Evolutionary conservation across 2,888 invertebrate genomes (phyloP), one percentile per base, ranked within the genome.

Genomic region (Alentia gelatinosa): DNA sequence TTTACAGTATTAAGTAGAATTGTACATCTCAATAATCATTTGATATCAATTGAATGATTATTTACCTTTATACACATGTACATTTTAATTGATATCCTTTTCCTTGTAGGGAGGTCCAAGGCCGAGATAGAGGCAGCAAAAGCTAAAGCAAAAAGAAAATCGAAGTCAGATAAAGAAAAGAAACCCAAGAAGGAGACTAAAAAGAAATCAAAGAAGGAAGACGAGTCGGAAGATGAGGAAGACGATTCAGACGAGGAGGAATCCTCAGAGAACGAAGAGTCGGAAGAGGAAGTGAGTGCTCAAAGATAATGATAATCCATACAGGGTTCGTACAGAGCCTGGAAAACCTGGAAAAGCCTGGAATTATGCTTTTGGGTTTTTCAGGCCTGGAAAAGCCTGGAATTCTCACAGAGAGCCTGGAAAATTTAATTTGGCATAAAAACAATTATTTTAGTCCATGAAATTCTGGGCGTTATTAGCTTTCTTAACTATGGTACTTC

Each of bases 241-340:
- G 93, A 93, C 7, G 94, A 96, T 1, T 96, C 96, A 19, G 94
- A 94, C 37, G 93, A 93, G 3, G 93, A 93, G 26, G 90, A 92
- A 40, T 92, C 91, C 35, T 92, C 93, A 35, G 91, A 89, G 30
- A 91, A 92, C 75, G 93, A 93, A 37, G 93, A 93, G 40, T 91
- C 92, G 92, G 91, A 93, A 37, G 79, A 40, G 84, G 47, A 86
- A 47, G 47, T 86, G 30, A 86, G 47, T 35, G 39, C 26, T 75
- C 5, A 75, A 35, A 75, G 26, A 63, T n/a, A 47, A 47, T 47
- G 47, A 47, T 19, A 47, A 47, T 47, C 47, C 47, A 47, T 47
- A 47, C 9, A 47, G 47, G 47, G 9, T 12, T 47, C n/a, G n/a
- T n/a, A n/a, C n/a, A n/a, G n/a, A n/a, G n/a, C n/a, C n/a, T n/a